Evolutionary conservation across 1,140 invertebrate species (phyloP).

Genomic region (Cryptotermes secundus): DNA sequence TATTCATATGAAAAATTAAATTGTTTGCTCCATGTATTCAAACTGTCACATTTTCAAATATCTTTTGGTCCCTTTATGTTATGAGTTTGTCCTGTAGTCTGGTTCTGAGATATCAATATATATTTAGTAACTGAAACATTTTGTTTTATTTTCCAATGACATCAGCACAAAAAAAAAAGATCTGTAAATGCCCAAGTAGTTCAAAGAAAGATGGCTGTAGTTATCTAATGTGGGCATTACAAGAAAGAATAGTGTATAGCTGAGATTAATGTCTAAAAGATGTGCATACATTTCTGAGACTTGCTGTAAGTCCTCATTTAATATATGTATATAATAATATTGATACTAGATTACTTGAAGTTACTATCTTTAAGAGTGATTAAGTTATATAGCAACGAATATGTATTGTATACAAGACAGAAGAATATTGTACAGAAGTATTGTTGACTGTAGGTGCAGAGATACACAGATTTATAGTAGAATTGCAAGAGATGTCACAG

Average conservation of each 20-base stretch:
- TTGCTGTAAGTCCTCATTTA: neutral
- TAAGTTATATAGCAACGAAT: constrained; percentile 4
- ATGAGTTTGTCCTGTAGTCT: too few species aligned
- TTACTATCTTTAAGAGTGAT: neutral
- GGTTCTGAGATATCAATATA: too few species aligned
- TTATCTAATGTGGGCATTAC: neutral
- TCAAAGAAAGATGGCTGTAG: neutral
- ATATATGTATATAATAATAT: neutral
- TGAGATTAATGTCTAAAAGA: neutral
- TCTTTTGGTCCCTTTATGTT: too few species aligned
- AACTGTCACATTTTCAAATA: too few species aligned
- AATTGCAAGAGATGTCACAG: neutral
- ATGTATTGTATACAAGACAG: neutral
- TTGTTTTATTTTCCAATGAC: constrained; percentile 3
- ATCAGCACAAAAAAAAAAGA: neutral
- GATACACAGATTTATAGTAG: neutral
- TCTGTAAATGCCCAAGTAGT: neutral
- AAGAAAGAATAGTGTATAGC: neutral
- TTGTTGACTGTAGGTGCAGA: neutral
- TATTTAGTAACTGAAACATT: too few species aligned
- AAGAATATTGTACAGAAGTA: neutral
- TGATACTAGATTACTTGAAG: neutral
- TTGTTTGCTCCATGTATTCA: too few species aligned
- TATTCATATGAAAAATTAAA: too few species aligned
- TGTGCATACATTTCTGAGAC: neutral